Evolutionary conservation across 2,888 invertebrate genomes (phyloP), one percentile per base, ranked within the genome.

Genomic region (Gymnosoma rotundatum): DNA sequence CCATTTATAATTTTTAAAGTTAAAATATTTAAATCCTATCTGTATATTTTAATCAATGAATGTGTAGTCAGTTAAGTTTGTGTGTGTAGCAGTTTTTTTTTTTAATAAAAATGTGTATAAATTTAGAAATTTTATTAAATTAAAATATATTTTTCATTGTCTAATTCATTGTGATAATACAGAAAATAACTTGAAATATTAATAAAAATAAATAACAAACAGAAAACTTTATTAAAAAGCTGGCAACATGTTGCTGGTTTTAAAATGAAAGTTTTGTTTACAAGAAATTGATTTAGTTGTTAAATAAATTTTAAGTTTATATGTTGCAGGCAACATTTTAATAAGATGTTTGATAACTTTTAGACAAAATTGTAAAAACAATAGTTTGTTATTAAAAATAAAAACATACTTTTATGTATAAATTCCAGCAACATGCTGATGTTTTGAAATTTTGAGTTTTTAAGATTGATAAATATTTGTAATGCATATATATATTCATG

Each of bases 91-190:
- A 21, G 21, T 0, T 72, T 25, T 25, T 25, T 25, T 58, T 64
- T 21, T 72, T 64, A 67, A 76, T 21, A 42, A 36, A 32, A 58
- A n/a, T 21, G 14, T 80, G 52, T 76, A 52, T 70, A 20, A 50
- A 58, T 38, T 42, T 58, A 36, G 12, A 48, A 66, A 16, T 67
- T 54, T 54, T 61, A 74, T 21, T 69, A 36, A 58, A 75, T 52
- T 45, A 69, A 74, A 69, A 2, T 7, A 75, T 20, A 60, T 66
- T 60, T 36, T 48, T 78, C 9, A 60, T 45, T 79, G 81, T 82
- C 64, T 82, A 69, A 25, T 70, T n/a, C n/a, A n/a, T 78, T 84
- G 84, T 84, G 84, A 84, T 84, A 84, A 78, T 16, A 61, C 25
- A 56, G 14, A 56, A 52, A 70, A 56, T 75, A 75, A 54, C 69